phyloP scores from a whole-genome alignment of 2,797 vertebrate genomes.

The Diceros bicornis region DNA sequence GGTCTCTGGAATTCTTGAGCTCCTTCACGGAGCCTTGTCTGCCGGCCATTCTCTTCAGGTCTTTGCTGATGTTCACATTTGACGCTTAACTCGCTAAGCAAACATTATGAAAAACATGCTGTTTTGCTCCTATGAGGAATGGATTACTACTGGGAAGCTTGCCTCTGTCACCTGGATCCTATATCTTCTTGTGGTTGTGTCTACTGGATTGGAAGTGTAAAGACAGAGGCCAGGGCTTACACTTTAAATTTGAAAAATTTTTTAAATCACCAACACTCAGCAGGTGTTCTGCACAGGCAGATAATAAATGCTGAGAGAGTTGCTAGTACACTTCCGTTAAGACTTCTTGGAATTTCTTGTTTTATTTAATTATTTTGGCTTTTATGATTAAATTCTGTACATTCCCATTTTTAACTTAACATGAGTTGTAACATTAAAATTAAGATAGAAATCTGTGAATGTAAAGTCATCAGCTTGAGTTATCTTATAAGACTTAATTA shows the following conservation, averaged over 20 bases:
- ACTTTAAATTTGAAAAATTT: background rate
- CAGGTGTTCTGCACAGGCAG: background rate
- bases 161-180: background rate
- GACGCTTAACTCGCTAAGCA: background rate
- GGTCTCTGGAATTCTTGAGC: background rate
- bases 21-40: background rate
- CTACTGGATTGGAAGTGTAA: background rate
- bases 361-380: background rate
- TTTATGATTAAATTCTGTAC: conserved; percentile 29
- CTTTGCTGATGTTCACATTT: background rate
- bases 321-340: background rate
- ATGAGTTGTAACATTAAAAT: conserved; percentile 33
- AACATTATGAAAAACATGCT: background rate
- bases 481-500: background rate
- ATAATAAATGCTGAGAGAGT: background rate
- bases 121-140: background rate
- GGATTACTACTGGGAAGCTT: background rate
- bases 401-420: background rate
- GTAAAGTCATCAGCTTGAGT: conserved; percentile 22
- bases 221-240: background rate
- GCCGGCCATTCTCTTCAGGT: background rate
- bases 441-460: conserved; percentile 11
- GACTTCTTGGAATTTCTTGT: background rate
- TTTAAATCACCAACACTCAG: background rate
- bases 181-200: background rate